Conservation (phyloP, 2,113 vertebrate genomes). For the Pseudopipra pipra region DNA sequence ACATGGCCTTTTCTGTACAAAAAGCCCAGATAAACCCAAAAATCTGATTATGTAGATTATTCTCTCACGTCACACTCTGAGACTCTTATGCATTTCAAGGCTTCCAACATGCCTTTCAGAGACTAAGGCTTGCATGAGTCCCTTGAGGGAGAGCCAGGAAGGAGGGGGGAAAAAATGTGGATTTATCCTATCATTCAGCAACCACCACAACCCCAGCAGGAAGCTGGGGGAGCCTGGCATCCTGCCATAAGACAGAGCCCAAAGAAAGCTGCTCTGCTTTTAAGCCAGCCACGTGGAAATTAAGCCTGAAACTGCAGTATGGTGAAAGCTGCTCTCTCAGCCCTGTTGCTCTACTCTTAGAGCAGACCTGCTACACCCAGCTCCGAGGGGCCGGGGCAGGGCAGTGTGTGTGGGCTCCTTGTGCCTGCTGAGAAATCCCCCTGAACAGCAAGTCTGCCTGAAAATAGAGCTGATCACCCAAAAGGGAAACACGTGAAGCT, state of each 20-base stretch:
- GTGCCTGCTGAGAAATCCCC: neutral
- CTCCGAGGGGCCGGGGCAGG: too few species aligned
- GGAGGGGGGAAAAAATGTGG: neutral
- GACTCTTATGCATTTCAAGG: neutral
- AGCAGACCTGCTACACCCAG: neutral
- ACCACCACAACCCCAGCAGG: neutral
- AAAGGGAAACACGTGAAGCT: neutral
- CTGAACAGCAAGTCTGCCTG: neutral
- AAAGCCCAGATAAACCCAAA: neutral
- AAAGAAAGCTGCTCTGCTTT: neutral
- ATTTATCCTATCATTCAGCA: neutral
- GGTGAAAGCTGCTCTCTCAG: neutral
- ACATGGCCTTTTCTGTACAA: neutral
- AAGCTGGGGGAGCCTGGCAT: neutral
- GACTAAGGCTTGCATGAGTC: neutral
- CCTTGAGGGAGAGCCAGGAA: neutral
- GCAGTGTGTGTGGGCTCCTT: neutral
- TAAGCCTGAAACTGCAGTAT: neutral
- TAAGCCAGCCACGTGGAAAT: neutral
- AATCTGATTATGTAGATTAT: slow-evolving; percentile 36
- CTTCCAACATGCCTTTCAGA: neutral
- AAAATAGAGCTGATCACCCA: neutral
- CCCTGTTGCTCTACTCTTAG: neutral
- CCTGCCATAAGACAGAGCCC: neutral
- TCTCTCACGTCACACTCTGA: neutral